Base-by-base conservation (phyloP, 2,113 vertebrate species). In the Hemichromis elongatus region DNA sequence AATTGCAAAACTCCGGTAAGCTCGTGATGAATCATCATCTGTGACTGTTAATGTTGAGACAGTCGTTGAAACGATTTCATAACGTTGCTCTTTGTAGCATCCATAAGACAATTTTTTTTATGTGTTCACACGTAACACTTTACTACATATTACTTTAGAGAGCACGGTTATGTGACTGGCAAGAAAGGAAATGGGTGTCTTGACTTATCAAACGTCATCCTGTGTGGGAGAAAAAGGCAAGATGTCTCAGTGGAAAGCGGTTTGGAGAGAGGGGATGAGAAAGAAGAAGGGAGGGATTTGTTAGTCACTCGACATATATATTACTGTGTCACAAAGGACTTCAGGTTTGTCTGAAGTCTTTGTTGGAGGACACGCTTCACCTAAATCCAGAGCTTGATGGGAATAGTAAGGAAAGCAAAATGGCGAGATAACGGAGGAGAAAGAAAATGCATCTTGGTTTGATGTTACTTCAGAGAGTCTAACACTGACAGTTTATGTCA, bases 121-220 rank as follows among this genome's bases (percentile, higher is more conserved):
- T 19, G 8, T 47, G 19, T 70, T 83, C 30, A 78, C 7, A 10
- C 6, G 47, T 18, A 2, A 66, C 21, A 2, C 13, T 59, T 30
- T 70, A n/a, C 61, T 12, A 50, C 9, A 54, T 3, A 2, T 66
- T 21, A 14, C 16, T 55, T 35, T 79, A 24, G 81, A 61, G 18
- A 85, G 45, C 13, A 6, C 26, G 59, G 77, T 73, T 83, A 84
- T 89, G 88, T 92, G 89, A 90, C 86, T n/a, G 1, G 3, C 79
- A 56, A 54, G 45, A 89, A 82, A 91, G 91, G 92, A 95, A 94
- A 85, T 84, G 10, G 53, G 30, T 55, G 57, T 85, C 47, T 81
- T 84, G 80, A 45, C 47, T 56, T 81, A 61, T 66, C 45, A 91
- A 35, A 81, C 42, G 63, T 89, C 90, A 89, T 57, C 24, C 70